Percentiles rank a stretch among this genome's conserved stretches.
These are phyloP conservation scores for Fragum whitleyi DNA, from an alignment of 2,888 invertebrate species.

Conservation along the genomic window DNA sequence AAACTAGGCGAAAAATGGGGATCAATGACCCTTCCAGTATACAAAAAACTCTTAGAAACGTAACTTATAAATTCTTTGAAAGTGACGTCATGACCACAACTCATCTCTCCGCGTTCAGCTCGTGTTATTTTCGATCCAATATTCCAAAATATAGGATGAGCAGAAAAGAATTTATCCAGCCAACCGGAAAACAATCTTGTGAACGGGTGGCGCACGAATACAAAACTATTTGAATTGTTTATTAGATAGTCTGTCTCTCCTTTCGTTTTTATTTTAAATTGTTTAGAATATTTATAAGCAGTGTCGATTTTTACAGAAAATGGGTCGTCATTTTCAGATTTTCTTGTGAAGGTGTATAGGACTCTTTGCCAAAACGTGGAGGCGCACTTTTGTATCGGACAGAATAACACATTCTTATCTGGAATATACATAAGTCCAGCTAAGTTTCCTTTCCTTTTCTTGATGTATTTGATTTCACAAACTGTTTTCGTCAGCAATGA, in stretches of 20 bases:
- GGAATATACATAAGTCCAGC: not conserved
- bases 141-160: conserved; percentile 61
- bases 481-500: not conserved
- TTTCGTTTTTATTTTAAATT: not conserved
- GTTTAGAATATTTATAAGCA: not conserved
- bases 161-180: conserved; percentile 68
- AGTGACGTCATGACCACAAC: conserved; percentile 66
- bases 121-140: conserved; percentile 44
- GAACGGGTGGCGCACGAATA: conserved; percentile 68
- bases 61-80: conserved; percentile 67
- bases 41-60: conserved; percentile 34
- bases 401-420: not conserved
- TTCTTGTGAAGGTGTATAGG: not conserved
- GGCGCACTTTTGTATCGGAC: not conserved
- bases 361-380: conserved; percentile 9
- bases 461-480: not conserved
- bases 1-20: conserved; percentile 66
- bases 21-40: conserved; percentile 32
- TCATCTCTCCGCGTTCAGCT: conserved; percentile 19
- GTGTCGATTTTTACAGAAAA: conserved; percentile 7
- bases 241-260: not conserved
- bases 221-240: conserved; percentile 21
- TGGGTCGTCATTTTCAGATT: not conserved
- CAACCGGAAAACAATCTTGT: conserved; percentile 67
- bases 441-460: not conserved